phyloP scores from a whole-genome alignment of 1,140 invertebrate species.

The Bombus pascuorum region DNA sequence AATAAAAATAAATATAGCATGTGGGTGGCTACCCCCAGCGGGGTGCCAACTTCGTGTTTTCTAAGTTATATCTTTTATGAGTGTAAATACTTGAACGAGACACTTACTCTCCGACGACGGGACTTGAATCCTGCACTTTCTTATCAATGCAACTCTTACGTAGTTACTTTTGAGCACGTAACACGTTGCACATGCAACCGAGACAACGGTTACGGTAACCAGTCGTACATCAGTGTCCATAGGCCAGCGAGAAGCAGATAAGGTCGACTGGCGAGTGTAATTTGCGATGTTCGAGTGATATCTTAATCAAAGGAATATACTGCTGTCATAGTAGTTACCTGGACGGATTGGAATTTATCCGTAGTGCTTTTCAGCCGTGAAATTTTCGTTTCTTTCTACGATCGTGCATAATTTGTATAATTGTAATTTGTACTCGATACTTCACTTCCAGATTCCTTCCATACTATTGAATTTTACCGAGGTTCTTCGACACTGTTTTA shows the following conservation, averaged over 20 bases:
- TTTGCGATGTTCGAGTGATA: slow-evolving; percentile 14
- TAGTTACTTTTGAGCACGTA: neutral
- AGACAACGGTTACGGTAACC: slow-evolving; percentile 4
- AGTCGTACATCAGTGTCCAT: slow-evolving; percentile 14
- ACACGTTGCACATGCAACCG: slow-evolving; percentile 14
- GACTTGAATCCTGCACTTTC: too few species aligned
- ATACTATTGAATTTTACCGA: too few species aligned
- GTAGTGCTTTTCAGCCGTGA: neutral
- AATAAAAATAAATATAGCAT: too few species aligned
- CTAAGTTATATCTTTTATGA: too few species aligned
- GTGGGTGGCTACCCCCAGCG: too few species aligned
- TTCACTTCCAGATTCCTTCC: too few species aligned
- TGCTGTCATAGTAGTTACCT: neutral
- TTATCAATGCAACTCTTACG: neutral
- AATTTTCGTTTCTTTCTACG: neutral
- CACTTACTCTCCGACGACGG: too few species aligned
- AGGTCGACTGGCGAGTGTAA: slow-evolving; percentile 12
- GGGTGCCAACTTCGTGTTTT: too few species aligned
- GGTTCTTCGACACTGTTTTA: too few species aligned
- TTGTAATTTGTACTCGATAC: too few species aligned
- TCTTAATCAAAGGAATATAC: slow-evolving; percentile 17
- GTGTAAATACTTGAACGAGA: too few species aligned
- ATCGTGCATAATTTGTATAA: neutral
- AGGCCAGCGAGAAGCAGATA: neutral
- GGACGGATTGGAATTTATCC: neutral